A percentile compares a stretch with the other conserved stretches of the same genome.
Evolutionary conservation across 2,113 vertebrate genomes (phyloP).

Genomic region (Isichthys henryi): DNA sequence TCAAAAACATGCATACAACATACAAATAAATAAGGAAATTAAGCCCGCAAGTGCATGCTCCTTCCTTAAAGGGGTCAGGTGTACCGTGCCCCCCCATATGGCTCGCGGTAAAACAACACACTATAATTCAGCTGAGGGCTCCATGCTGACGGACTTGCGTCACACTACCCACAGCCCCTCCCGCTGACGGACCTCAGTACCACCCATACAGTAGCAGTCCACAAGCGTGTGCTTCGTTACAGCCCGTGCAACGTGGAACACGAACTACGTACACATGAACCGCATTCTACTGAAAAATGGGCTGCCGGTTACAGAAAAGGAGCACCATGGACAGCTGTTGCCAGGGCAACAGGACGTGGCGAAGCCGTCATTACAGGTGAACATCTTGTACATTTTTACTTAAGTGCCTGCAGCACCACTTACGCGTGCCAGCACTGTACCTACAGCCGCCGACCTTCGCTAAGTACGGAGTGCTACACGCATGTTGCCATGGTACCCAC

Average conservation of each 20-base stretch:
- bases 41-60: not conserved
- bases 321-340: not conserved
- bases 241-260: not conserved
- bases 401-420: not conserved
- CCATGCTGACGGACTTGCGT: not conserved
- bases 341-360: not conserved
- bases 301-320: not conserved
- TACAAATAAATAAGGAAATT: not conserved
- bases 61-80: not conserved
- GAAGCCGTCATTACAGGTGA: not conserved
- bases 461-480: conserved; percentile 30
- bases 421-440: not conserved
- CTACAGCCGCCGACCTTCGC: not conserved
- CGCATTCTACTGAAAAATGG: not conserved
- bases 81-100: not conserved
- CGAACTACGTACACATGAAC: not conserved
- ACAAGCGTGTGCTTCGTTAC: not conserved
- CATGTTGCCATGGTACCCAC: conserved; percentile 61
- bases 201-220: not conserved
- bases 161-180: not conserved
- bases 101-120: not conserved
- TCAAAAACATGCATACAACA: conserved; percentile 40
- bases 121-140: not conserved
- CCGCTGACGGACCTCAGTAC: not conserved
- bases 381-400: not conserved